A percentile compares a stretch with the other conserved stretches of the same genome.
Evolutionary conservation across 2,888 invertebrate species (phyloP).

Genomic region (Rhamnusium bicolor): DNA sequence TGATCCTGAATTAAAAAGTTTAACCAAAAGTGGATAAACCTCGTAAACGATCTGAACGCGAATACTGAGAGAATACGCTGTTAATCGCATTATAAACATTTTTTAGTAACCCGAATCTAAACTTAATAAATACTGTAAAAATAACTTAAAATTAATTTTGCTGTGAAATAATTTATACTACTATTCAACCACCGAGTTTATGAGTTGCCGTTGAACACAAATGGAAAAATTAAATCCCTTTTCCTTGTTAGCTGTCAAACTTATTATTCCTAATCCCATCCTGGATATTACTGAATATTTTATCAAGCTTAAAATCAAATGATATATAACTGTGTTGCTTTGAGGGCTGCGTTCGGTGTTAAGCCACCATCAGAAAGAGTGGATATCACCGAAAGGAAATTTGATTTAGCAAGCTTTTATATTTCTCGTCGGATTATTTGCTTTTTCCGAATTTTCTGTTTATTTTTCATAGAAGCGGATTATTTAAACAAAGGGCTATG

Average conservation of each 20-base stretch:
- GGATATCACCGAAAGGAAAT: conserved; percentile 19
- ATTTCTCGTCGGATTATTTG: background rate
- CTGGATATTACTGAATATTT: conserved; percentile 1
- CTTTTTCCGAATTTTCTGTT: background rate
- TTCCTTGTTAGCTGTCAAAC: background rate
- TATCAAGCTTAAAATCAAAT: conserved; percentile 8
- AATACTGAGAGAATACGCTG: no score
- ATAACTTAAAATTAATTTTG: no score
- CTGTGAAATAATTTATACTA: background rate
- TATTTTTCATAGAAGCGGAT: background rate
- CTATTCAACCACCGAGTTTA: background rate
- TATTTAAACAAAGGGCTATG: background rate
- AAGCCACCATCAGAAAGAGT: conserved; percentile 4
- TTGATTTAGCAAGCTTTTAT: conserved; percentile 4
- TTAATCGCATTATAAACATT: no score
- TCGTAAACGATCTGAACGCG: no score
- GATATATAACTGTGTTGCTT: conserved; percentile 18
- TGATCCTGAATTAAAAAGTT: no score
- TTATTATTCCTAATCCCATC: background rate
- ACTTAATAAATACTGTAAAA: no score
- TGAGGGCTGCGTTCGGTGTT: conserved; percentile 8
- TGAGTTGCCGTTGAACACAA: background rate
- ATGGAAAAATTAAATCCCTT: background rate
- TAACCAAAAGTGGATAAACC: no score
- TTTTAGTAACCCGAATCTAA: no score